These are phyloP conservation scores for Phymastichus coffea DNA, from an alignment of 1,140 invertebrate species.

Conservation along the genomic window DNA sequence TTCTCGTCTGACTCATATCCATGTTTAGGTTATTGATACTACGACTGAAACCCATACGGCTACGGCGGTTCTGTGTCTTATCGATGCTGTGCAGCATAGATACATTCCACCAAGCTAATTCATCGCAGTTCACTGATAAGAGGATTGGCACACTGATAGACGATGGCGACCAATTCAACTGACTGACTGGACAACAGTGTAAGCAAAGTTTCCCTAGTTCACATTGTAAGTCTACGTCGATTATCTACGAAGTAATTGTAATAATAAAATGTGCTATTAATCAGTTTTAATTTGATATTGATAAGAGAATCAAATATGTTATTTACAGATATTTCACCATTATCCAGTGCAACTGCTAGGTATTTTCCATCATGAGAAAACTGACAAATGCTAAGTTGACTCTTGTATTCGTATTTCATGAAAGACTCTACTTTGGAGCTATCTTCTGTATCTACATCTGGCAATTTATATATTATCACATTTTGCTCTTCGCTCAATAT, in stretches of 20 bases:
- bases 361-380: conserved; percentile 48
- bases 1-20: conserved; percentile 33
- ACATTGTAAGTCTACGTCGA: conserved; percentile 30
- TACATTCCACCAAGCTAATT: conserved; percentile 51
- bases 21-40: conserved; percentile 38
- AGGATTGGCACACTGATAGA: conserved; percentile 39
- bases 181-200: conserved; percentile 38
- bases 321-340: conserved; percentile 46
- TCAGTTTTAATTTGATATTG: too few species aligned
- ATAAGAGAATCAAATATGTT: neutral
- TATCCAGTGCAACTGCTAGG: conserved; percentile 46
- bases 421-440: conserved; percentile 15
- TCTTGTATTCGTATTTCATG: conserved; percentile 20
- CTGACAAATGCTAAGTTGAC: conserved; percentile 40
- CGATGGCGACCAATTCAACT: conserved; percentile 46
- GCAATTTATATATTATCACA: conserved; percentile 22
- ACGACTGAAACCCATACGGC: conserved; percentile 39
- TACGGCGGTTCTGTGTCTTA: conserved; percentile 31
- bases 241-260: conserved; percentile 41
- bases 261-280: neutral
- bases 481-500: conserved; percentile 32
- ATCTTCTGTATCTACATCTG: conserved; percentile 3
- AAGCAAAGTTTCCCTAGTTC: conserved; percentile 36
- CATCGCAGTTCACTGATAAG: conserved; percentile 42
- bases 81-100: conserved; percentile 28